Evolutionary conservation across 2,888 invertebrate species (phyloP).

Genomic region (Rotaria socialis): DNA sequence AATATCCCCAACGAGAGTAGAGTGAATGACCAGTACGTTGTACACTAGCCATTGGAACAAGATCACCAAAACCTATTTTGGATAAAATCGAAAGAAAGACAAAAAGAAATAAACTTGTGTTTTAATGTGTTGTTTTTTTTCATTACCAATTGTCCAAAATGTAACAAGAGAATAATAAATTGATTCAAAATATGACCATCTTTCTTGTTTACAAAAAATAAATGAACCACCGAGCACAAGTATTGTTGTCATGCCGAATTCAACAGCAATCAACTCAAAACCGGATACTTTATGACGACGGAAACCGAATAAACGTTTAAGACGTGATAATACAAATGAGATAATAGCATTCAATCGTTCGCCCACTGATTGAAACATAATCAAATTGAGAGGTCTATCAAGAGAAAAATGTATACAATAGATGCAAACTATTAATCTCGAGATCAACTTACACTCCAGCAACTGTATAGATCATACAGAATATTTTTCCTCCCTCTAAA

Average conservation of each 20-base stretch:
- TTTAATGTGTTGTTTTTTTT: background rate
- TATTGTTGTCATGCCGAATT: conserved; percentile 77
- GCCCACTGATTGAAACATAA: conserved; percentile 99
- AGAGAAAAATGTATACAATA: conserved; percentile 75
- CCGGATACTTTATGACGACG: conserved; percentile 39
- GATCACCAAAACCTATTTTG: conserved; percentile 80
- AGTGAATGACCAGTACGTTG: conserved; percentile 84
- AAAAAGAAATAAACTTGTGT: background rate
- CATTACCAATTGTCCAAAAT: conserved; percentile 76
- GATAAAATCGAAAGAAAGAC: conserved; percentile 56
- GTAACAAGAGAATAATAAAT: conserved; percentile 99
- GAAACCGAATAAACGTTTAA: conserved; percentile 74
- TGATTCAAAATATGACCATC: conserved; percentile 81
- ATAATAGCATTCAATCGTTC: conserved; percentile 95
- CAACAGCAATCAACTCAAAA: conserved; percentile 44
- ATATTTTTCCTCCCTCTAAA: conserved; percentile 82
- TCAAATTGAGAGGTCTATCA: conserved; percentile 93
- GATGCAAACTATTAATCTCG: conserved; percentile 74
- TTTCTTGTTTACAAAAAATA: conserved; percentile 86
- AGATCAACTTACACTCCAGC: conserved; percentile 90
- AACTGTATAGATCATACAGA: conserved; percentile 78
- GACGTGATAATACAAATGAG: conserved; percentile 80
- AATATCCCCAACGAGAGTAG: conserved; percentile 88
- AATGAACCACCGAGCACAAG: conserved; percentile 79
- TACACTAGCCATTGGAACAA: conserved; percentile 73